phyloP scores from a whole-genome alignment of 2,797 vertebrate species.

The Sparidentex hasta region DNA sequence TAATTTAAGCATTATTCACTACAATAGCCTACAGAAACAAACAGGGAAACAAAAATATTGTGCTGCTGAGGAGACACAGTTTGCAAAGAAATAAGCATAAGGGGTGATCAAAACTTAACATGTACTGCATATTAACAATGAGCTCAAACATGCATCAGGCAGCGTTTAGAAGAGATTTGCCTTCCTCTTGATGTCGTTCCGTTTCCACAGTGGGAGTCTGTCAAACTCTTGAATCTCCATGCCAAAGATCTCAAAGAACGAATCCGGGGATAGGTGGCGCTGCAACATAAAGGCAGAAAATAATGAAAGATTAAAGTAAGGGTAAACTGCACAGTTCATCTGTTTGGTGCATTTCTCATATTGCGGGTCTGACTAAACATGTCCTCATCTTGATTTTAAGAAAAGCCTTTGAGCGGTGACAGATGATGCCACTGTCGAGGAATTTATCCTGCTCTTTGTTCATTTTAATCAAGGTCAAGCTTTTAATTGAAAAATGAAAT shows the following conservation, averaged over 20 bases:
- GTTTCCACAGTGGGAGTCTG: conserved; percentile 96
- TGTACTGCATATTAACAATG: conserved; percentile 2
- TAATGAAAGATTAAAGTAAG: too few relatives aligned
- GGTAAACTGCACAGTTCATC: neutral
- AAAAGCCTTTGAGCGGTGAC: neutral
- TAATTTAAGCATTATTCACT: neutral
- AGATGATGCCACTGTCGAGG: neutral
- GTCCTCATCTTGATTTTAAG: neutral
- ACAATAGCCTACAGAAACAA: neutral
- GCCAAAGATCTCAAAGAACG: conserved; percentile 93
- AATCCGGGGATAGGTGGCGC: conserved; percentile 92
- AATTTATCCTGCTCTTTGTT: neutral
- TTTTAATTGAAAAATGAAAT: neutral
- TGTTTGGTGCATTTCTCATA: neutral
- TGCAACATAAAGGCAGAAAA: conserved; percentile 64
- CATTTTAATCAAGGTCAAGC: neutral
- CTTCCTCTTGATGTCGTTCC: conserved; percentile 96
- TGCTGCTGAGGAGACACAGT: neutral
- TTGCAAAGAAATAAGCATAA: conserved; percentile 24
- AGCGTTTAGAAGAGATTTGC: conserved; percentile 91
- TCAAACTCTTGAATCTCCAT: conserved; percentile 95
- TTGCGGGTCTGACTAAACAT: neutral
- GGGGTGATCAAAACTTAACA: conserved; percentile 9
- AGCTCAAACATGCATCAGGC: conserved; percentile 4
- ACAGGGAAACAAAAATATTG: conserved; percentile 11